Percentiles rank a stretch among this genome's conserved stretches.
Conservation (phyloP, 1,140 invertebrate genomes). For the Gerris buenoi region DNA sequence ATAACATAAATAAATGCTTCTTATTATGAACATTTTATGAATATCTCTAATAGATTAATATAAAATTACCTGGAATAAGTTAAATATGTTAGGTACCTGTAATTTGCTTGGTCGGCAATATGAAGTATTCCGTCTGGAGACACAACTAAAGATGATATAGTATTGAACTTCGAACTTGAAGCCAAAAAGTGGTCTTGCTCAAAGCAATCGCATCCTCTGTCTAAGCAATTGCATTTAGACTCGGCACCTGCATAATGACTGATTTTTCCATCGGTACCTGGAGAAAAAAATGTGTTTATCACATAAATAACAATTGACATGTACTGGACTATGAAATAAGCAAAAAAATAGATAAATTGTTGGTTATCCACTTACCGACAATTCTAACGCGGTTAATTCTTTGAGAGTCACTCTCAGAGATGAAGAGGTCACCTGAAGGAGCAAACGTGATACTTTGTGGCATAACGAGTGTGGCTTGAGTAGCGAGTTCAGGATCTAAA, state of each 20-base stretch:
- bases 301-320: not conserved
- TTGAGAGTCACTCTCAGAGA: slow-evolving; percentile 89
- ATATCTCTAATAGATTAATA: no score
- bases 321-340: no score
- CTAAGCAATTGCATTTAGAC: slow-evolving; percentile 86
- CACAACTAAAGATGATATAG: slow-evolving; percentile 80
- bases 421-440: slow-evolving; percentile 83
- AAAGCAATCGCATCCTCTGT: slow-evolving; percentile 77
- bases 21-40: no score
- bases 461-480: slow-evolving; percentile 77
- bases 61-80: no score
- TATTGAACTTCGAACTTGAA: slow-evolving; percentile 83
- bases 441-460: slow-evolving; percentile 88
- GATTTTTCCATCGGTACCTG: slow-evolving; percentile 76
- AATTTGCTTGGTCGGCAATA: slow-evolving; percentile 85
- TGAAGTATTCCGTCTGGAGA: slow-evolving; percentile 88
- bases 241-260: slow-evolving; percentile 82
- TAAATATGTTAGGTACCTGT: slow-evolving; percentile 34
- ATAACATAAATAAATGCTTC: no score
- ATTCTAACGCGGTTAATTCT: slow-evolving; percentile 81
- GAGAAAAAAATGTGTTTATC: slow-evolving; percentile 22
- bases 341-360: no score
- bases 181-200: slow-evolving; percentile 82
- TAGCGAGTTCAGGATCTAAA: slow-evolving; percentile 64
- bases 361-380: slow-evolving; percentile 38